phyloP scores from a whole-genome alignment of 2,797 vertebrate genomes.

The Cryptoblepharus egeriae region DNA sequence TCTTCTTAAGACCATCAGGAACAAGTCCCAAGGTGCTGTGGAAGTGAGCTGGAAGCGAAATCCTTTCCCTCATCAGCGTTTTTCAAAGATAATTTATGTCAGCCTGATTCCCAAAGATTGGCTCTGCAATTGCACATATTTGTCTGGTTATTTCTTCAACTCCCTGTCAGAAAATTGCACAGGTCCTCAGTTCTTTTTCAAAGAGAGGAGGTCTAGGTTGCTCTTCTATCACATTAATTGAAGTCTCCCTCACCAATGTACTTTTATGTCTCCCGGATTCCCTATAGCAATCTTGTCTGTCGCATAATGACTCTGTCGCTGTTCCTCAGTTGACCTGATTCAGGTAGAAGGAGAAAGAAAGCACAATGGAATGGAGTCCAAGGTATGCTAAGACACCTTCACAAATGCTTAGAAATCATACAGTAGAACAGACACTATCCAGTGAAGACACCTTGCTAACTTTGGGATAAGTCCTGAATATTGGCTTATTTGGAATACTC shows the following conservation, averaged over 20 bases:
- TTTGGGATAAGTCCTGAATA: slow-evolving; percentile 5
- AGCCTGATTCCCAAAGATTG: slow-evolving; percentile 57
- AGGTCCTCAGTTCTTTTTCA: slow-evolving; percentile 34
- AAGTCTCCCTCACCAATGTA: slow-evolving; percentile 43
- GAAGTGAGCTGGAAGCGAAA: slow-evolving; percentile 62
- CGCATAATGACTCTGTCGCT: slow-evolving; percentile 61
- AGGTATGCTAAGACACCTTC: slow-evolving; percentile 56
- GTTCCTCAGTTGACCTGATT: slow-evolving; percentile 69
- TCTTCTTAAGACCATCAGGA: slow-evolving; percentile 52
- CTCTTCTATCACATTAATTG: slow-evolving; percentile 67
- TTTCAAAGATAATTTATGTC: slow-evolving; percentile 62
- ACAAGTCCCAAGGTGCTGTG: slow-evolving; percentile 35
- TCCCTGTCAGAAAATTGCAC: slow-evolving; percentile 44
- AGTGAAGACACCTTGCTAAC: not conserved
- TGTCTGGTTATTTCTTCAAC: slow-evolving; percentile 58
- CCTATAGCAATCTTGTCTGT: slow-evolving; percentile 68
- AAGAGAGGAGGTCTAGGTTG: slow-evolving; percentile 33
- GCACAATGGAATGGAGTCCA: slow-evolving; percentile 53
- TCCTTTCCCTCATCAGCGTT: slow-evolving; percentile 51
- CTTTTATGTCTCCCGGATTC: slow-evolving; percentile 62
- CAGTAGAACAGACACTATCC: not conserved
- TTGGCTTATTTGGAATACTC: not conserved
- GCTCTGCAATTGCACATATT: slow-evolving; percentile 40
- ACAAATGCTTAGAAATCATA: slow-evolving; percentile 48
- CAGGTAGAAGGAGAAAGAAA: slow-evolving; percentile 58